Evolutionary conservation across 2,888 invertebrate species (phyloP).

Genomic region (Petrolisthes cinctipes): DNA sequence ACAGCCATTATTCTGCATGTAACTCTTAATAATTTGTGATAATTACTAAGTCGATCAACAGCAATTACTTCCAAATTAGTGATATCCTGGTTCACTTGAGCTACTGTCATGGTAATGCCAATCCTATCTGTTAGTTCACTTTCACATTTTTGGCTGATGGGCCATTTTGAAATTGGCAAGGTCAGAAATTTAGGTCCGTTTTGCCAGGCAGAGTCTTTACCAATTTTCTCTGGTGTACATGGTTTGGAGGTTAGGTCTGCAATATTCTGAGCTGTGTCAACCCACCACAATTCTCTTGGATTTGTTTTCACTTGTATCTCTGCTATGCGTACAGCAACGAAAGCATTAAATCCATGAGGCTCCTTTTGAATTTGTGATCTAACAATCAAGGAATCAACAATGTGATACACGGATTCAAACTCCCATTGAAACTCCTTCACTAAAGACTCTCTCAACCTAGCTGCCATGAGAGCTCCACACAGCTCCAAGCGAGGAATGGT

Average conservation of each 20-base stretch:
- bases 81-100: not conserved
- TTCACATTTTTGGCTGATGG: not conserved
- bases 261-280: not conserved
- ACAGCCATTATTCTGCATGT: not conserved
- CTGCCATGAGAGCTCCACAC: constrained; percentile 13
- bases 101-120: not conserved
- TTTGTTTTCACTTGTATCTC: constrained; percentile 12
- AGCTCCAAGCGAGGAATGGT: constrained; percentile 35
- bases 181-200: not conserved
- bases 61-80: not conserved
- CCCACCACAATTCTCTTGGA: constrained; percentile 34
- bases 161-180: constrained; percentile 10
- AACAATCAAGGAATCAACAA: constrained; percentile 32
- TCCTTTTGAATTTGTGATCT: constrained; percentile 41
- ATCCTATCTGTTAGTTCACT: not conserved
- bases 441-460: not conserved
- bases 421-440: not conserved
- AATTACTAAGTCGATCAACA: constrained; percentile 5
- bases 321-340: constrained; percentile 11
- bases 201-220: too few relatives aligned
- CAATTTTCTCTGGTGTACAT: not conserved
- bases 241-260: constrained; percentile 18
- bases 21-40: not conserved
- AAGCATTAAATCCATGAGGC: constrained; percentile 18
- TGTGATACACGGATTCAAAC: not conserved